phyloP scores from a whole-genome alignment of 23 tunicate species.

The Trididemnum clinides region DNA sequence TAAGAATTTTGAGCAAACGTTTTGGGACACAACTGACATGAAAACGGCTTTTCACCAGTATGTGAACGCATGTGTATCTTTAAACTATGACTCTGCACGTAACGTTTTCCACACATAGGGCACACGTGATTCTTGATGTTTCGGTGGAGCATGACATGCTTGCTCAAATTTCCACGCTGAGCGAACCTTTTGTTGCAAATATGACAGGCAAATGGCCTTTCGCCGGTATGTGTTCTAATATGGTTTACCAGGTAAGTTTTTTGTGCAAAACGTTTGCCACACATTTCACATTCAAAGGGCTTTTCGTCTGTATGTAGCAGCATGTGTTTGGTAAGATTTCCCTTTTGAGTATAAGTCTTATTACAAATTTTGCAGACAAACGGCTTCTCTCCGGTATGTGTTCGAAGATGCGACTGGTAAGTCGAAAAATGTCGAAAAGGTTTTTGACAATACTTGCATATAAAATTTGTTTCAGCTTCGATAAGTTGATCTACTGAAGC shows the following conservation, averaged over 20 bases:
- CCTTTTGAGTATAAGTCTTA: not conserved
- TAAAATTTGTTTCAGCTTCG: not conserved
- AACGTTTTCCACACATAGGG: not conserved
- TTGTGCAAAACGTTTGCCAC: slow-evolving; percentile 5
- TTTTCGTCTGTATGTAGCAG: slow-evolving; percentile 18
- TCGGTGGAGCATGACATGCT: not conserved
- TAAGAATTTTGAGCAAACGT: not conserved
- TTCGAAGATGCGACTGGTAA: not conserved
- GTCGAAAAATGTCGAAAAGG: not conserved
- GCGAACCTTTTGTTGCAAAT: not conserved
- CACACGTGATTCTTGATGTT: not conserved
- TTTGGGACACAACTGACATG: slow-evolving; percentile 6
- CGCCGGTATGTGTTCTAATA: slow-evolving; percentile 22
- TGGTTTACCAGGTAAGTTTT: not conserved
- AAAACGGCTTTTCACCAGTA: slow-evolving; percentile 46
- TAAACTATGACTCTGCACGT: not conserved
- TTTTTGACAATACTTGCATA: not conserved
- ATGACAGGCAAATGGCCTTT: slow-evolving; percentile 4
- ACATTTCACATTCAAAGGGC: not conserved
- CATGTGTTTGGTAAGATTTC: not conserved
- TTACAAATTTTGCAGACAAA: not conserved
- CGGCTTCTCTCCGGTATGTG: slow-evolving; percentile 13
- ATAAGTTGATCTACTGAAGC: too few species aligned
- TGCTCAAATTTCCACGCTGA: not conserved
- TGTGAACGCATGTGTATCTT: slow-evolving; percentile 7